Percentiles rank a stretch among this genome's conserved stretches.
These are phyloP conservation scores for Troilus luridus DNA, from an alignment of 2,888 invertebrate genomes.

Conservation along the genomic window DNA sequence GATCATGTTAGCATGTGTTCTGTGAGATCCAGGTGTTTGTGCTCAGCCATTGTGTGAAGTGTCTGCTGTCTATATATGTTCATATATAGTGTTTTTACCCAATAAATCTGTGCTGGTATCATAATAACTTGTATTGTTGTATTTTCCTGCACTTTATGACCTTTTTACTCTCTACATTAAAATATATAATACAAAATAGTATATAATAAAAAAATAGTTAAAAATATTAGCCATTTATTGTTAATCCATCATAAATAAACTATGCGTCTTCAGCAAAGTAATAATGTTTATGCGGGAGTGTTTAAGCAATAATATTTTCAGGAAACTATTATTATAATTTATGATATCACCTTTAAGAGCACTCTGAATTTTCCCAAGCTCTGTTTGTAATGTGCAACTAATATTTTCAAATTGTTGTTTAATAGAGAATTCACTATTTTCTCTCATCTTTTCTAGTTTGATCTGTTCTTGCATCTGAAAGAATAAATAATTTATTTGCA, in stretches of 20 bases:
- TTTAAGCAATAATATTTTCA: background rate
- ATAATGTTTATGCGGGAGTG: background rate
- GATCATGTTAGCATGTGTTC: too few relatives aligned
- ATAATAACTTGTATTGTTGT: too few relatives aligned
- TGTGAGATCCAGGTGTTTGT: too few relatives aligned
- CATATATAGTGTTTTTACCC: too few relatives aligned
- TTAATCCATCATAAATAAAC: background rate
- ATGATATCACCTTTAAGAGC: slow-evolving; percentile 66
- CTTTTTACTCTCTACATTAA: too few relatives aligned
- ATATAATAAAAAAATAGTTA: too few relatives aligned
- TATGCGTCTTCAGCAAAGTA: background rate
- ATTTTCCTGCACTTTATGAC: too few relatives aligned
- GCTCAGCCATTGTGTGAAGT: too few relatives aligned
- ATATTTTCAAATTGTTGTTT: slow-evolving; percentile 67
- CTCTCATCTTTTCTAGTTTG: slow-evolving; percentile 66
- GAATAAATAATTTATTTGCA: background rate
- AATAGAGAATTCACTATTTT: slow-evolving; percentile 66
- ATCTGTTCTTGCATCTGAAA: slow-evolving; percentile 67
- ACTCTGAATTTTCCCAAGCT: slow-evolving; percentile 67
- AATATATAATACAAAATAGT: too few relatives aligned
- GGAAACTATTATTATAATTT: background rate
- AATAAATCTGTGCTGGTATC: too few relatives aligned
- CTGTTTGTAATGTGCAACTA: slow-evolving; percentile 66
- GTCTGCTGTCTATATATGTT: too few relatives aligned
- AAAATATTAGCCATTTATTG: background rate